Evolutionary conservation across 2,888 invertebrate genomes (phyloP).

Genomic region (Drosophila quasianomalipes): DNA sequence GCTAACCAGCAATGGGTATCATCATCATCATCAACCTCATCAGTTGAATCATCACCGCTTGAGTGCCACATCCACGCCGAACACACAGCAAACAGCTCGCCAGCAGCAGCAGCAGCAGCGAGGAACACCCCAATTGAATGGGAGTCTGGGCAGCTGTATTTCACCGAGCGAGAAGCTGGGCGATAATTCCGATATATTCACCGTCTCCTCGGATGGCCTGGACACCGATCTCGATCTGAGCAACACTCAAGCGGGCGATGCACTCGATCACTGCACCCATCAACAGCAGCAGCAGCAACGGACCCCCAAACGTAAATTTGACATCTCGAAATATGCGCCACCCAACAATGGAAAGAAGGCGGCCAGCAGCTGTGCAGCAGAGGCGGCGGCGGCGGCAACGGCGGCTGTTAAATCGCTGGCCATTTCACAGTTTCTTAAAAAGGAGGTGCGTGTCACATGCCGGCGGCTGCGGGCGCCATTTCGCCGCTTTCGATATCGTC

Average conservation of each 20-base stretch:
- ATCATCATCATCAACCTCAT: not conserved
- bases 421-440: conserved; percentile 83
- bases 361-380: conserved; percentile 74
- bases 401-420: conserved; percentile 82
- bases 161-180: conserved; percentile 84
- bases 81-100: conserved; percentile 47
- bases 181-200: conserved; percentile 85
- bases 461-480: conserved; percentile 83
- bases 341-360: conserved; percentile 72
- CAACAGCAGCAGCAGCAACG: conserved; percentile 46
- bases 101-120: conserved; percentile 58
- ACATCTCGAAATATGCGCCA: conserved; percentile 81
- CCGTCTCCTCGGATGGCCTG: conserved; percentile 85
- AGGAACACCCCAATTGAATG: conserved; percentile 78
- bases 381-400: conserved; percentile 81
- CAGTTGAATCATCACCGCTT: conserved; percentile 17
- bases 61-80: conserved; percentile 71
- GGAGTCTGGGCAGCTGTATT: conserved; percentile 83
- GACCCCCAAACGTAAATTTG: conserved; percentile 81
- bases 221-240: conserved; percentile 85
- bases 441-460: conserved; percentile 84
- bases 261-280: conserved; percentile 65
- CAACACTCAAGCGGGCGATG: conserved; percentile 78
- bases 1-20: conserved; percentile 52
- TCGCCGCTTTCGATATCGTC: conserved; percentile 84